Base-by-base conservation (phyloP, 1,140 invertebrate species). In the Chionoecetes opilio region DNA sequence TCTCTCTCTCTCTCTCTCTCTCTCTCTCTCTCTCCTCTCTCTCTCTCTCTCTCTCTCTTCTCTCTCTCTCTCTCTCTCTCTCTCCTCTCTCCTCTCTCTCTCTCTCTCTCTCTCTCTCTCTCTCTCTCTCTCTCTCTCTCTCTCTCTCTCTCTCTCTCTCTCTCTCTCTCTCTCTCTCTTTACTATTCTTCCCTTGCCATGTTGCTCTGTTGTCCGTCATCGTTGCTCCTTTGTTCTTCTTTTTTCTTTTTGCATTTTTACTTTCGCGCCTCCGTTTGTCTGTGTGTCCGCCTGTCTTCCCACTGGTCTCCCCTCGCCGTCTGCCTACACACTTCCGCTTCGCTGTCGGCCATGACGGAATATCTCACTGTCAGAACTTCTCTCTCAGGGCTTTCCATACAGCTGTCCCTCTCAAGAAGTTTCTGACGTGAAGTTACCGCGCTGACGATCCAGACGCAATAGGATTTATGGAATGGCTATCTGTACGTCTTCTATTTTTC, bases 351-450 rank as follows among this genome's bases (percentile, higher is more conserved):
- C 26, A 75, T 75, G 26, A 75, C 63, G 63, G 63, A 75, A 75
- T 75, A 75, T 75, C 63, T 75, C 63, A n/a, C 63, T 75, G 63
- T 75, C 63, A 75, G 63, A 75, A 75, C 63, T 75, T 75, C 63
- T 75, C 63, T 75, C 63, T 75, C 63, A n/a, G 21, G 1, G 63
- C 63, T 75, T 75, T 75, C 63, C 63, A 17, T 75, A 75, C 63
- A 75, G 63, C 63, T 75, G 63, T 75, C 63, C 63, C 63, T 75
- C 63, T 75, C 63, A 0, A n/a, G 63, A 75, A 75, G 63, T 75
- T 75, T 75, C 5, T 21, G 63, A 26, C n/a, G 0, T 26, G 63
- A 75, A 75, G 63, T 75, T 75, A n/a, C 21, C 6, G n/a, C n/a
- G 63, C 63, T 75, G 63, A 75, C 63, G 63, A 26, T 26, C 63